Evolutionary conservation across 1,140 invertebrate species (phyloP).

Genomic region (honey bee (Apis mellifera)): DNA sequence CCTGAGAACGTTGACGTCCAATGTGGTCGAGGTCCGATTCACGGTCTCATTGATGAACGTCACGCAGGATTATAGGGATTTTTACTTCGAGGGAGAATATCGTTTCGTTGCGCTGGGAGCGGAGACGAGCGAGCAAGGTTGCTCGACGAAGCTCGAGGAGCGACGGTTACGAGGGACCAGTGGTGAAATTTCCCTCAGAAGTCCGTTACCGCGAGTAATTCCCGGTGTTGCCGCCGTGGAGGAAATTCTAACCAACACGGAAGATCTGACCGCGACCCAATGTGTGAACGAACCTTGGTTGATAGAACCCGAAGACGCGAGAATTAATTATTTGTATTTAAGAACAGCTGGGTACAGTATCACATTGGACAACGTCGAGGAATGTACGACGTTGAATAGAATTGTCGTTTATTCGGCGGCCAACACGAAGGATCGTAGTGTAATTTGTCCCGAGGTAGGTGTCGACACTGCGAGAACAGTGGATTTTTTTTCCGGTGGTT

Average conservation of each 20-base stretch:
- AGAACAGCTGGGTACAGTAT: conserved; percentile 86
- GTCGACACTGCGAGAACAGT: conserved; percentile 77
- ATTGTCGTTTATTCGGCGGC: conserved; percentile 88
- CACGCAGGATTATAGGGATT: conserved; percentile 90
- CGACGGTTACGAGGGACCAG: conserved; percentile 86
- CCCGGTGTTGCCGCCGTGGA: conserved; percentile 74
- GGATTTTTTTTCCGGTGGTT: conserved; percentile 89
- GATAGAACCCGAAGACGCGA: conserved; percentile 87
- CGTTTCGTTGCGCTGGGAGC: conserved; percentile 84
- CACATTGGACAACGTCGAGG: conserved; percentile 78
- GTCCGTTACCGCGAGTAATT: conserved; percentile 73
- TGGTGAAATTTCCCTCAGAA: conserved; percentile 85
- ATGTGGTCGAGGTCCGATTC: conserved; percentile 87
- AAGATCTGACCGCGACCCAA: conserved; percentile 78
- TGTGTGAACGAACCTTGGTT: conserved; percentile 90
- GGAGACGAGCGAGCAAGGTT: conserved; percentile 78
- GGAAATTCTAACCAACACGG: conserved; percentile 74
- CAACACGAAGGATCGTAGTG: conserved; percentile 83
- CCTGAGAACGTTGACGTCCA: conserved; percentile 85
- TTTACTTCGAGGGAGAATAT: conserved; percentile 90
- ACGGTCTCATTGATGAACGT: conserved; percentile 90
- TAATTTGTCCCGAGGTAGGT: conserved; percentile 85
- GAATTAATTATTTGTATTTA: conserved; percentile 87
- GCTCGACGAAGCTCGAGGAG: conserved; percentile 84
- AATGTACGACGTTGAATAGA: conserved; percentile 87